phyloP scores from a whole-genome alignment of 2,888 invertebrate species.

The Leptogaster cylindrica region DNA sequence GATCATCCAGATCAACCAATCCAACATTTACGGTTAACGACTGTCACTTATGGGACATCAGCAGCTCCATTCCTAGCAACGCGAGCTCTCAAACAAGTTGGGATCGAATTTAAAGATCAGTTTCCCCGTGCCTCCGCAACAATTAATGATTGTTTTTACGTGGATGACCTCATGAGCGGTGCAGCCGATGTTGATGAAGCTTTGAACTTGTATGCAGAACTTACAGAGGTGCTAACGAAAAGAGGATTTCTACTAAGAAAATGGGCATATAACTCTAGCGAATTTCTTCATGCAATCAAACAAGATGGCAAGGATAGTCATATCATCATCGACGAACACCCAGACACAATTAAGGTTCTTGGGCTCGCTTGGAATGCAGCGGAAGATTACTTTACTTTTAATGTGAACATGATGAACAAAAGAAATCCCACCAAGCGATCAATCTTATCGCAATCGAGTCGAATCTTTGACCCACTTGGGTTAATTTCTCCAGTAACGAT shows the following conservation, averaged over 20 bases:
- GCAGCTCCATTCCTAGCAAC: too few species aligned
- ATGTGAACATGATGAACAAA: constrained; percentile 40
- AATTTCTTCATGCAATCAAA: neutral
- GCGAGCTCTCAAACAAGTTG: too few species aligned
- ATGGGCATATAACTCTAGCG: neutral
- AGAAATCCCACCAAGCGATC: constrained; percentile 46
- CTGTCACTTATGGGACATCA: too few species aligned
- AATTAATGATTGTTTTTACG: too few species aligned
- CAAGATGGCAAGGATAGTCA: neutral
- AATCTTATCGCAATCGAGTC: constrained; percentile 44
- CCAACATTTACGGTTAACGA: too few species aligned
- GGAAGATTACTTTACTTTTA: neutral
- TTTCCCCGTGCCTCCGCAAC: too few species aligned
- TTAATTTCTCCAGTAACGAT: constrained; percentile 45
- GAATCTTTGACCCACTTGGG: constrained; percentile 49
- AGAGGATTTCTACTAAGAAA: too few species aligned
- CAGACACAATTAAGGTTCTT: neutral
- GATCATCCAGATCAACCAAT: too few species aligned
- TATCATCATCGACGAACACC: neutral
- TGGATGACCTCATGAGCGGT: constrained; percentile 39
- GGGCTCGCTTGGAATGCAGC: neutral
- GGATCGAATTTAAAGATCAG: too few species aligned
- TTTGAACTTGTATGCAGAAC: neutral
- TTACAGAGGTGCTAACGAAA: neutral
- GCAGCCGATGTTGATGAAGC: neutral